These are phyloP conservation scores for Lasioglossum morio DNA, from an alignment of 2,888 invertebrate genomes.

Conservation along the genomic window DNA sequence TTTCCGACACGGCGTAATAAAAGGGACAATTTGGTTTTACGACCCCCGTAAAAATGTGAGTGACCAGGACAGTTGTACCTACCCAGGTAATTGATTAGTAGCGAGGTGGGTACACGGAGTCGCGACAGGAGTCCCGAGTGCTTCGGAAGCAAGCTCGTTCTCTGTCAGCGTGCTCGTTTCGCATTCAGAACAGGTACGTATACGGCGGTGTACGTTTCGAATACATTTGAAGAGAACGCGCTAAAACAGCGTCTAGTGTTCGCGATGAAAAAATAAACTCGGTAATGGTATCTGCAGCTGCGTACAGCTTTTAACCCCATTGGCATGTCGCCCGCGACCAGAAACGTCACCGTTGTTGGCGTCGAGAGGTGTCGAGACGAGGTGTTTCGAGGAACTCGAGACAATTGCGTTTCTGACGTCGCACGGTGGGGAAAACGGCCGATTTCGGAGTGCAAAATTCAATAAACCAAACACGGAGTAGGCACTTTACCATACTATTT, in stretches of 20 bases:
- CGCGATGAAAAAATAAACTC: not conserved
- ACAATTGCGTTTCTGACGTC: not conserved
- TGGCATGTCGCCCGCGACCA: conserved; percentile 5
- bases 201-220: not conserved
- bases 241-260: not conserved
- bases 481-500: no score
- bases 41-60: not conserved
- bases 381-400: not conserved
- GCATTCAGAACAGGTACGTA: not conserved
- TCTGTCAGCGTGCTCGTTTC: not conserved
- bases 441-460: no score
- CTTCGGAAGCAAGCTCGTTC: not conserved
- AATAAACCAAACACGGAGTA: no score
- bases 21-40: conserved; percentile 4
- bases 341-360: not conserved
- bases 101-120: not conserved
- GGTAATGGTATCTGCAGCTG: not conserved
- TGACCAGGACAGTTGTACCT: not conserved
- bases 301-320: conserved; percentile 2
- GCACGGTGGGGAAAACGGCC: no score
- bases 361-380: not conserved
- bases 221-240: not conserved
- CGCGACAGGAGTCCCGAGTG: not conserved
- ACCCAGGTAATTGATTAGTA: not conserved
- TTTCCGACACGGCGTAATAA: not conserved